phyloP scores from a whole-genome alignment of 2,113 vertebrate genomes.

The Xenopus laevis region DNA sequence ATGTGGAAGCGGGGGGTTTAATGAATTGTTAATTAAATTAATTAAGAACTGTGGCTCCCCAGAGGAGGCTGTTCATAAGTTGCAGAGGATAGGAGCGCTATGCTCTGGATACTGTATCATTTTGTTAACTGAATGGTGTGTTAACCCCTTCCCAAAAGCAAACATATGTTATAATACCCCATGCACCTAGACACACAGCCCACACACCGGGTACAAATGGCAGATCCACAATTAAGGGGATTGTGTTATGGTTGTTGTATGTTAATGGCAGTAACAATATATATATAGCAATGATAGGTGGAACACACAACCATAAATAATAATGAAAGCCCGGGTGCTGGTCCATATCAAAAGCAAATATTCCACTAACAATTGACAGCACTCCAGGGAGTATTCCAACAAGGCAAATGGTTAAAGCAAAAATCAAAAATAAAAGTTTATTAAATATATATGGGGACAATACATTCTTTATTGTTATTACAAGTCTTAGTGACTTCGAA shows the following conservation, averaged over 20 bases:
- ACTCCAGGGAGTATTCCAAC: too few species aligned
- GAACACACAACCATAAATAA: too few species aligned
- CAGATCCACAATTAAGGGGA: not conserved
- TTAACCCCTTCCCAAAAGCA: slow-evolving; percentile 26
- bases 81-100: slow-evolving; percentile 30
- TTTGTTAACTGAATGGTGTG: slow-evolving; percentile 11
- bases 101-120: slow-evolving; percentile 43
- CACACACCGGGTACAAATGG: not conserved
- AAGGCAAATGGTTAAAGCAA: too few species aligned
- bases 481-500: too few species aligned
- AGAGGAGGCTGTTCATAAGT: slow-evolving; percentile 39
- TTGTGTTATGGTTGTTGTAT: not conserved
- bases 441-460: too few species aligned
- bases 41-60: slow-evolving; percentile 45
- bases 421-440: too few species aligned
- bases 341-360: too few species aligned
- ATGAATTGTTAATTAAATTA: slow-evolving; percentile 48
- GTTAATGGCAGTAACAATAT: too few species aligned
- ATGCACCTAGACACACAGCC: not conserved
- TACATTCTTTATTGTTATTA: too few species aligned
- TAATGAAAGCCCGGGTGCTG: too few species aligned
- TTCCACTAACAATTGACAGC: too few species aligned
- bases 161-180: not conserved
- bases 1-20: slow-evolving; percentile 43
- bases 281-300: too few species aligned